phyloP scores from a whole-genome alignment of 2,888 invertebrate species.

The Therioaphis trifolii region DNA sequence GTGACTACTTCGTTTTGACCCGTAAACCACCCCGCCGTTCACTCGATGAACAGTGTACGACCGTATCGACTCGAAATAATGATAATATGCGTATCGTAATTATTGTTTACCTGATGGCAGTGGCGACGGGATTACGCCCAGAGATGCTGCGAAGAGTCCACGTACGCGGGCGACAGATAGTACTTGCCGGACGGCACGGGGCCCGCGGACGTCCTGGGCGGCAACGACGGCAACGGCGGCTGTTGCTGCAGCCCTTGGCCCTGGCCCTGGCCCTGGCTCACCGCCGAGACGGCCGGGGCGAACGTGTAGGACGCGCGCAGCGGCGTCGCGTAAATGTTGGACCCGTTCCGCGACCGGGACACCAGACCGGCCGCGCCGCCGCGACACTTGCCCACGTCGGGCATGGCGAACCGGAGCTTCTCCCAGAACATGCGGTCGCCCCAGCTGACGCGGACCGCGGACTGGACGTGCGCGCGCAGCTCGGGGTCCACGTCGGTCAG shows the following conservation, averaged over 20 bases:
- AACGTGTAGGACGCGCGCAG: constrained; percentile 66
- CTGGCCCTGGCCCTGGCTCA: no score
- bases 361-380: constrained; percentile 69
- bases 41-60: no score
- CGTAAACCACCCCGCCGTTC: neutral
- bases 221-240: constrained; percentile 8
- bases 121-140: constrained; percentile 34
- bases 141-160: constrained; percentile 54
- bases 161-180: constrained; percentile 48
- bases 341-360: constrained; percentile 67
- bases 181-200: constrained; percentile 52
- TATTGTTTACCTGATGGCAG: neutral
- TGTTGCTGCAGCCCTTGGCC: no score
- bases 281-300: no score
- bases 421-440: constrained; percentile 97
- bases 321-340: constrained; percentile 79
- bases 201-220: neutral
- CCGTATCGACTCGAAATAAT: no score
- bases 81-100: no score
- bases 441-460: constrained; percentile 75
- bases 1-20: no score
- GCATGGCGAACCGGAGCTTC: constrained; percentile 91
- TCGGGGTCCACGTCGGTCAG: constrained; percentile 16
- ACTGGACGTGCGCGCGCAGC: constrained; percentile 9
- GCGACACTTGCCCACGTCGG: constrained; percentile 74